phyloP scores from a whole-genome alignment of 2,797 vertebrate species.

The Phalloptychus januarius region DNA sequence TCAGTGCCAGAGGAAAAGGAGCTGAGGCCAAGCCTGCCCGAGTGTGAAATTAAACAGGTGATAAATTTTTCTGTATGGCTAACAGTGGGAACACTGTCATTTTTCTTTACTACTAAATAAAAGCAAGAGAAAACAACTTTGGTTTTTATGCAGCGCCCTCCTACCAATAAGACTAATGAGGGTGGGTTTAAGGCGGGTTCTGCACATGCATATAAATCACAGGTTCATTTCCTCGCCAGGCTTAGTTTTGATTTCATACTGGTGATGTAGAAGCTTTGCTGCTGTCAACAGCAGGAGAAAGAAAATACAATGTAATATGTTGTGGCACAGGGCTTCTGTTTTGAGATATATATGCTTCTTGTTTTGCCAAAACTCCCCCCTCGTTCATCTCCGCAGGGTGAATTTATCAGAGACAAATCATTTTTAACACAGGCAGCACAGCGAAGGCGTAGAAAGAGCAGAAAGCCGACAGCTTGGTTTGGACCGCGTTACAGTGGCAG shows the following conservation, averaged over 20 bases:
- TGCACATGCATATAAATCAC: slow-evolving; percentile 74
- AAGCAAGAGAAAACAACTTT: slow-evolving; percentile 76
- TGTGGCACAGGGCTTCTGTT: slow-evolving; percentile 31
- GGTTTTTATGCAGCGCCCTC: slow-evolving; percentile 64
- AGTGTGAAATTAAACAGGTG: slow-evolving; percentile 89
- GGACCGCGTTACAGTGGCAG: slow-evolving; percentile 43
- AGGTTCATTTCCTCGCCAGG: slow-evolving; percentile 48
- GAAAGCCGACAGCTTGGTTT: slow-evolving; percentile 39
- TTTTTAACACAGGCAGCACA: slow-evolving; percentile 17
- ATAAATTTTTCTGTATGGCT: slow-evolving; percentile 79
- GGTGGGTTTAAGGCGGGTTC: slow-evolving; percentile 70
- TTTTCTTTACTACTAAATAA: slow-evolving; percentile 85
- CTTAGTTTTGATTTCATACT: slow-evolving; percentile 51
- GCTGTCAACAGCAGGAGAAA: slow-evolving; percentile 35
- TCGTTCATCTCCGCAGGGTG: slow-evolving; percentile 24
- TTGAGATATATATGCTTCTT: slow-evolving; percentile 43
- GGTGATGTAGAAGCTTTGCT: slow-evolving; percentile 50
- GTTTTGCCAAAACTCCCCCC: slow-evolving; percentile 36
- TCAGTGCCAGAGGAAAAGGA: slow-evolving; percentile 77
- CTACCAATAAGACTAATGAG: slow-evolving; percentile 79
- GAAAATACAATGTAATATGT: slow-evolving; percentile 41
- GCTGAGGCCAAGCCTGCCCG: slow-evolving; percentile 75
- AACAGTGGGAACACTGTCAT: slow-evolving; percentile 74
- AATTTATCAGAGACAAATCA: slow-evolving; percentile 35
- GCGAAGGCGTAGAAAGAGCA: slow-evolving; percentile 3